phyloP scores from a whole-genome alignment of 1,140 invertebrate species.

The Phymastichus coffea region DNA sequence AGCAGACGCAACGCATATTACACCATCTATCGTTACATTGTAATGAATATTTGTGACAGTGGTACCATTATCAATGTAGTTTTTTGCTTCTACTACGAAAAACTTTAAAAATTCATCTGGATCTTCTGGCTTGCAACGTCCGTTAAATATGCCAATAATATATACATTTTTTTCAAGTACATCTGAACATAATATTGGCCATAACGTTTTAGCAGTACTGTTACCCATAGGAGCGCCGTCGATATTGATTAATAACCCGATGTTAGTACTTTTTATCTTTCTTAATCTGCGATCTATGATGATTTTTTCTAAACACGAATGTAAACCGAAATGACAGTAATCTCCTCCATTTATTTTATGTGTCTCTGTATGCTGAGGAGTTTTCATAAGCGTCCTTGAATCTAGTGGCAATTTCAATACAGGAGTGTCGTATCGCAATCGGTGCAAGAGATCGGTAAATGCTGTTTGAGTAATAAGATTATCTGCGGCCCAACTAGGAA shows the following conservation, averaged over 20 bases:
- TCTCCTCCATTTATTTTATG: conserved; percentile 6
- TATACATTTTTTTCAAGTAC: conserved; percentile 23
- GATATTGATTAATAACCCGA: conserved; percentile 25
- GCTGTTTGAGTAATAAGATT: too few species aligned
- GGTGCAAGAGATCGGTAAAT: too few species aligned
- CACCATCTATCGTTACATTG: conserved; percentile 18
- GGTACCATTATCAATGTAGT: conserved; percentile 24
- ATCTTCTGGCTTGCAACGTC: conserved; percentile 28
- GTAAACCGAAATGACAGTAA: conserved; percentile 25
- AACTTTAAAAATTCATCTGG: conserved; percentile 23
- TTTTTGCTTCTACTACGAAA: conserved; percentile 31
- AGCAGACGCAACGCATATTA: conserved; percentile 48
- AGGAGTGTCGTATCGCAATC: too few species aligned
- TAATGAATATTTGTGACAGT: conserved; percentile 9
- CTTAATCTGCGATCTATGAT: background rate
- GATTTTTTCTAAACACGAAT: conserved; percentile 8
- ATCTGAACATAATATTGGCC: conserved; percentile 36
- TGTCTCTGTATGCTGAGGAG: conserved; percentile 14
- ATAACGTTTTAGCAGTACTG: conserved; percentile 20
- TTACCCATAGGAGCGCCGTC: conserved; percentile 31
- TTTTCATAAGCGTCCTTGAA: conserved; percentile 24
- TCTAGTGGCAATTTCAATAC: conserved; percentile 17
- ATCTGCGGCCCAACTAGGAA: too few species aligned
- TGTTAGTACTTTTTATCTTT: background rate
- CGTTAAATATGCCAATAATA: conserved; percentile 30